Evolutionary conservation across 53 echinoderm and acorn worm genomes (phyloP), one percentile per base, ranked within the genome.

Genomic region (Zoroaster sp.): DNA sequence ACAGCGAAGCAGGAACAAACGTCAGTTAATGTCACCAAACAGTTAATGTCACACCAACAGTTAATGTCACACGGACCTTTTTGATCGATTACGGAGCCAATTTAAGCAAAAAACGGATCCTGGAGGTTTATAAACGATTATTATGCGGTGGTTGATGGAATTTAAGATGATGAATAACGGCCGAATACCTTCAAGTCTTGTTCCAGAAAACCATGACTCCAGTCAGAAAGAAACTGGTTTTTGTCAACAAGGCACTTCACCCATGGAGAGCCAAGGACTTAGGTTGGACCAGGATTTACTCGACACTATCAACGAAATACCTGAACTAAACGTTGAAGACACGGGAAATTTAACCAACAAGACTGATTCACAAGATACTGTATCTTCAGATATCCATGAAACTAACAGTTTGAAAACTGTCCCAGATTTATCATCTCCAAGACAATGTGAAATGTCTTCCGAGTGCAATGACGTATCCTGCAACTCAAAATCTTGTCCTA

Each of bases 151-250:
- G 71, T 71, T 85, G 72, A 32, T 67, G 81, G 81, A 81, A 32
- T 81, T 81, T 2, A 69, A 83, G 6, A 66, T 71, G 85, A 85
- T 85, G 85, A 46, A 71, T 36, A 30, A 4, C 67, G 68, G 31
- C 67, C 45, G 66, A 30, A 65, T 14, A 14, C 5, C 82, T 42
- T 23, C 66, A 23, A 34, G 5, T 10, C 40, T 44, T 28, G 13
- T 14, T 43, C 81, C 41, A 40, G 81, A 40, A 40, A 80, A 28
- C 23, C 20, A 41, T 65, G 30, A 11, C 44, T 9, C 36, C 2
- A 11, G 21, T n/a, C 18, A 28, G 76, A 35, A 46, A n/a, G 33
- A 18, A 54, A 78, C 63, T 1, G 63, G 28, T 28, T 59, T 59
- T 3, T 11, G 63, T 59, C 28, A 59, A 10, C 30, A 44, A n/a